These are phyloP conservation scores for Drosophila repleta DNA, from an alignment of 1,140 invertebrate species.

Conservation along the genomic window DNA sequence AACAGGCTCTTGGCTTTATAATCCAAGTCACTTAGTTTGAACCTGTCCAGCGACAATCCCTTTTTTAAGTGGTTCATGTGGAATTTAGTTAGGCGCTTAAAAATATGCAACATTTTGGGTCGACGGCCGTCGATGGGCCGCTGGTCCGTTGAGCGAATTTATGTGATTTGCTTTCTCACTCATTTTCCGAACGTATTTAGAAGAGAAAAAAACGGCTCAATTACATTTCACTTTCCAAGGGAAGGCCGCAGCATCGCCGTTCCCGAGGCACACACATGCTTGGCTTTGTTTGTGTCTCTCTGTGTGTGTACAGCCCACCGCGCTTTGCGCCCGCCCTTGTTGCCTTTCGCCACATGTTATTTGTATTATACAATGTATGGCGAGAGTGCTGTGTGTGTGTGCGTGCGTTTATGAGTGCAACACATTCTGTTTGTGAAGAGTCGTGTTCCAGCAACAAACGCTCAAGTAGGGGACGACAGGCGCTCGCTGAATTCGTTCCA, in stretches of 20 bases:
- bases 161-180: constrained; percentile 38
- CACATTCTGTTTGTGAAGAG: constrained; percentile 52
- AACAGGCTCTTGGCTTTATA: no score
- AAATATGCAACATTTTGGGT: constrained; percentile 62
- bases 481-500: constrained; percentile 60
- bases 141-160: constrained; percentile 31
- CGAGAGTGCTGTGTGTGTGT: constrained; percentile 19
- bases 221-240: constrained; percentile 79
- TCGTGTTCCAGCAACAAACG: constrained; percentile 21
- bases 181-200: constrained; percentile 68
- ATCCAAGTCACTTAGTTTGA: not conserved
- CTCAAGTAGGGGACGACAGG: constrained; percentile 19
- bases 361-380: constrained; percentile 64
- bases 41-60: not conserved
- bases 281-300: not conserved
- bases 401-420: constrained; percentile 13
- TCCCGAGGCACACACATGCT: constrained; percentile 23
- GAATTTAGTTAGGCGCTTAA: constrained; percentile 44
- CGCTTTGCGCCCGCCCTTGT: constrained; percentile 11
- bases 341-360: constrained; percentile 2
- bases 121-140: not conserved
- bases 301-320: constrained; percentile 18
- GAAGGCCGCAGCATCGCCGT: constrained; percentile 58
- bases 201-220: constrained; percentile 56
- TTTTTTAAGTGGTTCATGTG: not conserved